Percentiles rank a stretch among this genome's conserved stretches.
These are phyloP conservation scores for Chironomus riparius DNA, from an alignment of 2,888 invertebrate species.

Conservation along the genomic window DNA sequence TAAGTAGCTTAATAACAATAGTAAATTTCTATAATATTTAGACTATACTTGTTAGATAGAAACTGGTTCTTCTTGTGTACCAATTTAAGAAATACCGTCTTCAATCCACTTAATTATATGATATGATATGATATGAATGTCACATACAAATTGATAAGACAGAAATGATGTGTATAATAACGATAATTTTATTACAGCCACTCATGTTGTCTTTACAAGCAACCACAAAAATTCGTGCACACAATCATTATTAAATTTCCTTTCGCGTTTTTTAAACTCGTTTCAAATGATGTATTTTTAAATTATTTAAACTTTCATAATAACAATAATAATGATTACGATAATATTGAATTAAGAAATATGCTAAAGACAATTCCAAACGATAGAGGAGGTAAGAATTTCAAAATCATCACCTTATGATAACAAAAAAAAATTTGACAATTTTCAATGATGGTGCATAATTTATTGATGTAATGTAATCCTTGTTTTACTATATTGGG, in stretches of 20 bases:
- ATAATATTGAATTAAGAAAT: neutral
- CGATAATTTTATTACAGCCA: slow-evolving; percentile 19
- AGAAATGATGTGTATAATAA: neutral
- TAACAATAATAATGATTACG: too few species aligned
- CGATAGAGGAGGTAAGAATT: neutral
- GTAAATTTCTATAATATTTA: neutral
- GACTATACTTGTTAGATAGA: neutral
- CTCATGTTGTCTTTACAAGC: slow-evolving; percentile 9
- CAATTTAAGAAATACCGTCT: neutral
- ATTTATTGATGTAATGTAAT: neutral
- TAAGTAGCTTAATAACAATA: slow-evolving; percentile 45
- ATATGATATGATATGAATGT: neutral
- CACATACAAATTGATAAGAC: neutral
- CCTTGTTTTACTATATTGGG: neutral
- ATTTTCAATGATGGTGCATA: too few species aligned
- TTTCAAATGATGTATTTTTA: slow-evolving; percentile 5
- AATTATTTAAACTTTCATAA: neutral
- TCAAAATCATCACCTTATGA: neutral
- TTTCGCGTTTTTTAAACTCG: slow-evolving; percentile 26
- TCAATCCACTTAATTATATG: neutral
- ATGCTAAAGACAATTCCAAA: neutral
- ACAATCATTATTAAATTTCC: neutral
- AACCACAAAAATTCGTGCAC: slow-evolving; percentile 1
- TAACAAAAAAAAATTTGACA: too few species aligned
- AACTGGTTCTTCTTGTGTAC: neutral